phyloP scores from a whole-genome alignment of 2,888 invertebrate genomes.

The Endomychus coccineus region DNA sequence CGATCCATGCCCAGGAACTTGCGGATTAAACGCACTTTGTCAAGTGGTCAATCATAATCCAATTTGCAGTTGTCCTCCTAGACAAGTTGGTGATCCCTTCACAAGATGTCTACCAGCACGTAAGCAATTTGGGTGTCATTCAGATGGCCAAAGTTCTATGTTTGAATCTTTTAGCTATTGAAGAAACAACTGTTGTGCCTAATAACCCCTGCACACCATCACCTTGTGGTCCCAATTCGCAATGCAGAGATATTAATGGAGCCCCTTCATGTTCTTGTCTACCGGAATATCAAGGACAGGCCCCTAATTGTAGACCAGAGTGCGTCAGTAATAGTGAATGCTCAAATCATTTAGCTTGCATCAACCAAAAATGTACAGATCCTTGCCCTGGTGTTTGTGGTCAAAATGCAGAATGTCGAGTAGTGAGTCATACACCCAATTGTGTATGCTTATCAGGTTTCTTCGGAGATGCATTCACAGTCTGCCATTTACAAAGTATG shows the following conservation, averaged over 20 bases:
- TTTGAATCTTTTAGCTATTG: conserved; percentile 15
- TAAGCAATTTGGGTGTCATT: conserved; percentile 23
- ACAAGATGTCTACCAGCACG: conserved; percentile 46
- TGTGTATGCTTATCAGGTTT: conserved; percentile 52
- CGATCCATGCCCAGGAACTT: conserved; percentile 71
- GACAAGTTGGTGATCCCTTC: conserved; percentile 64
- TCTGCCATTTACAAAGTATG: conserved; percentile 34
- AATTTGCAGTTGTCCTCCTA: conserved; percentile 59
- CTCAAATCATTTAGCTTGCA: conserved; percentile 60
- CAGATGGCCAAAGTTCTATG: not conserved
- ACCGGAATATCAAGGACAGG: conserved; percentile 62
- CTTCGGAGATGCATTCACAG: conserved; percentile 52
- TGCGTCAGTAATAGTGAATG: conserved; percentile 69
- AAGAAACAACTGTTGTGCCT: conserved; percentile 26
- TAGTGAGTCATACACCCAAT: conserved; percentile 51
- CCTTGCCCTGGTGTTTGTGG: conserved; percentile 56
- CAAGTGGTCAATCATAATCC: conserved; percentile 68
- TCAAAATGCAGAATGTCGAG: conserved; percentile 49
- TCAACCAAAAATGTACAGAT: conserved; percentile 66
- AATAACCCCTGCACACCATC: conserved; percentile 49
- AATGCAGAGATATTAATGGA: conserved; percentile 57
- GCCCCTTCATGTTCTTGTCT: conserved; percentile 64
- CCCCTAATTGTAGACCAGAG: conserved; percentile 70
- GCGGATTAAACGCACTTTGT: conserved; percentile 64
- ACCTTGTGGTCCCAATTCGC: conserved; percentile 59